phyloP scores from a whole-genome alignment of 2,888 invertebrate genomes.

The Lepas anatifera region DNA sequence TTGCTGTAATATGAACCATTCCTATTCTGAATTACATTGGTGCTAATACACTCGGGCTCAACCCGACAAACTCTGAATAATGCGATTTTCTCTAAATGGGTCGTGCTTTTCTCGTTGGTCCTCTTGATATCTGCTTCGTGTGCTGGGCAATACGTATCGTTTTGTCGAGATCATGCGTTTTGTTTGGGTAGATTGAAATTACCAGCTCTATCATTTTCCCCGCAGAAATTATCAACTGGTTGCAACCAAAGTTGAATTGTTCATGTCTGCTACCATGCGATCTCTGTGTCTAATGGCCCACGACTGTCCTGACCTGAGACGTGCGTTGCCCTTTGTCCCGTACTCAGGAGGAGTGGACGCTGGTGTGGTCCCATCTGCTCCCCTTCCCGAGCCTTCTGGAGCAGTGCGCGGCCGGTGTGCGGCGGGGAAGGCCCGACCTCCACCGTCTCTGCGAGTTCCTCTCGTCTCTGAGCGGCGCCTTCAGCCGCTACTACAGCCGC shows the following conservation, averaged over 20 bases:
- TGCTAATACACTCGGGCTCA: no score
- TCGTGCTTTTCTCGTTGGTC: no score
- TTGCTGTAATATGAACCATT: no score
- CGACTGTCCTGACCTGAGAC: not conserved
- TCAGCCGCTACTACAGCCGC: constrained; percentile 18
- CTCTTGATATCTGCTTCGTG: no score
- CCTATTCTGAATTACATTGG: no score
- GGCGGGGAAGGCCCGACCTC: not conserved
- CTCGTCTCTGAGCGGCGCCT: not conserved
- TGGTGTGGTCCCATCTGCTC: not conserved
- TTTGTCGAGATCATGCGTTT: not conserved
- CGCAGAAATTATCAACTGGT: no score
- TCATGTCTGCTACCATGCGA: not conserved
- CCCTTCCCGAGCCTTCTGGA: not conserved
- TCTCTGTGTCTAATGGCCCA: not conserved
- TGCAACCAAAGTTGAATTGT: no score
- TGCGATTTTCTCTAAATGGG: no score
- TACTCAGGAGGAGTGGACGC: not conserved
- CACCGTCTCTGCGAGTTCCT: constrained; percentile 8
- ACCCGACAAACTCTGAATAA: no score
- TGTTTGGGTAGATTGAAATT: not conserved
- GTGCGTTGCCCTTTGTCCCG: not conserved
- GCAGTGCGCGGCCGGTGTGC: not conserved
- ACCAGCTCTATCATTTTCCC: no score
- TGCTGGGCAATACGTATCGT: no score